These are phyloP conservation scores for Apolygus lucorum DNA, from an alignment of 1,140 invertebrate species.

Conservation along the genomic window DNA sequence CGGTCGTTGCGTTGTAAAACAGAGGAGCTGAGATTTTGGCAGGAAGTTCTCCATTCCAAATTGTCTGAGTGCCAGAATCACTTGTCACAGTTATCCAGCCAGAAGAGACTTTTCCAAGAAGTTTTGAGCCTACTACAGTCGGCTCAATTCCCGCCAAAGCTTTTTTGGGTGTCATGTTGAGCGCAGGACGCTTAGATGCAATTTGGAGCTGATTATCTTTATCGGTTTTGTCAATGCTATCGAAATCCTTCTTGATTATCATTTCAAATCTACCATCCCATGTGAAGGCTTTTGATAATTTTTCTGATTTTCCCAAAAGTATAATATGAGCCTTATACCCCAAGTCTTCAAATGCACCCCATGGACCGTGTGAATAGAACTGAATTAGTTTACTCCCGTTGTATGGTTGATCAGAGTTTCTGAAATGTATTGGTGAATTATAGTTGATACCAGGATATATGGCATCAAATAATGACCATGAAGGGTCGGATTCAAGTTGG, in stretches of 20 bases:
- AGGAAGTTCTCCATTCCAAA: slow-evolving; percentile 29
- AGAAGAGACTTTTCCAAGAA: slow-evolving; percentile 19
- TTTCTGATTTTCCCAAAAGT: neutral
- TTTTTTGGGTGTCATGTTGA: too few species aligned
- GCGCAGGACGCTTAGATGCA: too few species aligned
- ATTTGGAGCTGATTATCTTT: too few species aligned
- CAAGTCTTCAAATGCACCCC: neutral
- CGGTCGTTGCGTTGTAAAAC: slow-evolving; percentile 22
- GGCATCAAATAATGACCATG: neutral
- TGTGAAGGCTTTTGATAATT: slow-evolving; percentile 16
- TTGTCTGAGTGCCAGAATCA: slow-evolving; percentile 2
- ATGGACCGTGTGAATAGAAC: neutral
- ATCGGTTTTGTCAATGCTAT: too few species aligned
- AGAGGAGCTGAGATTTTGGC: slow-evolving; percentile 23
- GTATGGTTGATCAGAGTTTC: neutral
- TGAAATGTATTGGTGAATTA: slow-evolving; percentile 14
- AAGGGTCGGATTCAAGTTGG: slow-evolving; percentile 10
- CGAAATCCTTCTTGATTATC: slow-evolving; percentile 24
- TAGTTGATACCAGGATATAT: slow-evolving; percentile 18
- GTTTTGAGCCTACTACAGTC: neutral
- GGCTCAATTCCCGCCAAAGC: too few species aligned
- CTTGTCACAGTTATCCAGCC: slow-evolving; percentile 19
- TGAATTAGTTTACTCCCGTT: neutral
- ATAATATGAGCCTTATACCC: neutral
- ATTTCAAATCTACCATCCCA: slow-evolving; percentile 11